A percentile compares a stretch with the other conserved stretches of the same genome.
Evolutionary conservation across 2,888 invertebrate species (phyloP).

Genomic region (Drosophila suboccidentalis): DNA sequence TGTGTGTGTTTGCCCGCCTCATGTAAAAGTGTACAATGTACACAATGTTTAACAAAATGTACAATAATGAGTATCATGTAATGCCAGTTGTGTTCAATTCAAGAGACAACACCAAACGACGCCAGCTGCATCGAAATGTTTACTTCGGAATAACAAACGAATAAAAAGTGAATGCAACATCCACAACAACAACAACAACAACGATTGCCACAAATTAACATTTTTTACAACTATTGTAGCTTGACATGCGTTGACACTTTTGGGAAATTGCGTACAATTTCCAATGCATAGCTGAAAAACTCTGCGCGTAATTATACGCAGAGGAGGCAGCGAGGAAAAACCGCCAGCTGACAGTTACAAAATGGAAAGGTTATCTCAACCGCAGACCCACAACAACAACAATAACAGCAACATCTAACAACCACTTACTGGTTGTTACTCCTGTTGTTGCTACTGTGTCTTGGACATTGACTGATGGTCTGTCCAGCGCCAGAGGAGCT

Average conservation of each 20-base stretch:
- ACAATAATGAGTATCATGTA: slow-evolving; percentile 74
- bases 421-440: slow-evolving; percentile 29
- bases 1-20: too few species aligned
- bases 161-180: slow-evolving; percentile 52
- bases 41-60: slow-evolving; percentile 53
- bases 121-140: slow-evolving; percentile 47
- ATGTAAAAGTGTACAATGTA: slow-evolving; percentile 8
- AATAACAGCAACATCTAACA: slow-evolving; percentile 10
- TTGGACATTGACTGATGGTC: slow-evolving; percentile 71
- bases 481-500: slow-evolving; percentile 6
- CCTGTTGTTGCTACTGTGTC: slow-evolving; percentile 34
- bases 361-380: slow-evolving; percentile 70
- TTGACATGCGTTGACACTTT: slow-evolving; percentile 74
- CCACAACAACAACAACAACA: slow-evolving; percentile 15
- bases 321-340: slow-evolving; percentile 15
- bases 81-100: slow-evolving; percentile 58
- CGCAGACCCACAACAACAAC: slow-evolving; percentile 23
- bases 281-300: slow-evolving; percentile 56
- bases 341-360: slow-evolving; percentile 60
- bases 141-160: slow-evolving; percentile 9
- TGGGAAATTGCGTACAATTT: slow-evolving; percentile 68
- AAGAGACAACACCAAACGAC: slow-evolving; percentile 24
- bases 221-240: slow-evolving; percentile 56
- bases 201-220: slow-evolving; percentile 62
- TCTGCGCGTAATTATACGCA: slow-evolving; percentile 56